Conservation (phyloP, 1,140 invertebrate species). For the Steinernema feltiae region DNA sequence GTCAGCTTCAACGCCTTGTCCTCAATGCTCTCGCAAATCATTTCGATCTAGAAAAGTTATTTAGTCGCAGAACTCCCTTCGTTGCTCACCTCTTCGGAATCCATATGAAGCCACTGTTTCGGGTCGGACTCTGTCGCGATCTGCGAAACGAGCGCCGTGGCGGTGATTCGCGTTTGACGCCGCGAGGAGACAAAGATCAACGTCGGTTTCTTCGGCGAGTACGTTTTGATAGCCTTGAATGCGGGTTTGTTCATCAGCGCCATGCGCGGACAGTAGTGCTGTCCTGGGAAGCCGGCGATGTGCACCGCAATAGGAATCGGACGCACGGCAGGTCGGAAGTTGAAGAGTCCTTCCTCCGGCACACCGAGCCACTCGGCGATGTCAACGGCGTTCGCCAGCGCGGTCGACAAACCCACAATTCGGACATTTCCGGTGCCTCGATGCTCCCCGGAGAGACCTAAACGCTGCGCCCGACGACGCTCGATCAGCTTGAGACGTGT, state of each 20-base stretch:
- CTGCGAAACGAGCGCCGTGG: conserved; percentile 87
- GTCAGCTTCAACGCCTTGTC: conserved; percentile 88
- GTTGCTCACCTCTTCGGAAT: conserved; percentile 71
- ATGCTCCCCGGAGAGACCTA: neutral
- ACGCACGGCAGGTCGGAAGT: conserved; percentile 91
- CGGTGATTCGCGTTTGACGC: conserved; percentile 90
- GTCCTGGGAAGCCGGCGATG: conserved; percentile 82
- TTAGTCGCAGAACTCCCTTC: neutral
- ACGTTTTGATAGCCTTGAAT: conserved; percentile 79
- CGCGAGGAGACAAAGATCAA: conserved; percentile 96
- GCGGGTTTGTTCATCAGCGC: conserved; percentile 99
- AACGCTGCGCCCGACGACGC: conserved; percentile 7
- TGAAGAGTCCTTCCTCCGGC: conserved; percentile 76
- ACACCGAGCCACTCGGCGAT: conserved; percentile 93
- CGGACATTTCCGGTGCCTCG: conserved; percentile 63
- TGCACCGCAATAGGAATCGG: conserved; percentile 95
- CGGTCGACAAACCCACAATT: conserved; percentile 90
- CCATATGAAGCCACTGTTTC: conserved; percentile 87
- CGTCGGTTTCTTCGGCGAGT: conserved; percentile 80
- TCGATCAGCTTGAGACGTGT: conserved; percentile 60
- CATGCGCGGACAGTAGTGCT: conserved; percentile 98
- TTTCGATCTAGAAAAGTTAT: conserved; percentile 1
- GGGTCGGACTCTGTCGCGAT: conserved; percentile 82
- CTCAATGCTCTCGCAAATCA: conserved; percentile 61
- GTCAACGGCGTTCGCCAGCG: conserved; percentile 91